Percentiles rank a stretch among this genome's conserved stretches.
Evolutionary conservation across 2,797 vertebrate genomes (phyloP).

Genomic region (Brotula barbata): DNA sequence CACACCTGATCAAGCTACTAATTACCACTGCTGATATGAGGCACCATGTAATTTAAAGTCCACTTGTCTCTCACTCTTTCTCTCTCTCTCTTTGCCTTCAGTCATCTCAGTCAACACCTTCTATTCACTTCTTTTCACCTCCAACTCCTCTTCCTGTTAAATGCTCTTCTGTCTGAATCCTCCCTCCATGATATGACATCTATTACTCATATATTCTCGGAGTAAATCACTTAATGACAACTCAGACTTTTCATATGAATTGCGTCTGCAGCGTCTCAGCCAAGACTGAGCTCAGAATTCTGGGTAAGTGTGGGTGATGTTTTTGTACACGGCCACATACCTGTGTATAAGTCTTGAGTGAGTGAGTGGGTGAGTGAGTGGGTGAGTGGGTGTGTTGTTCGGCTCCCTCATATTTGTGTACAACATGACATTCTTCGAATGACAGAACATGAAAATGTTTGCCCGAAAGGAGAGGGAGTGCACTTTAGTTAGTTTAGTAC

Average conservation of each 20-base stretch:
- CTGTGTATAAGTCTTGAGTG: not conserved
- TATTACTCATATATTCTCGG: conserved; percentile 44
- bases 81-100: conserved; percentile 58
- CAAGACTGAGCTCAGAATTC: conserved; percentile 9
- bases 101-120: conserved; percentile 75
- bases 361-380: conserved; percentile 1
- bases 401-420: conserved; percentile 24
- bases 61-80: conserved; percentile 54
- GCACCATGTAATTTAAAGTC: conserved; percentile 75
- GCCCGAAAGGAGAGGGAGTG: not conserved
- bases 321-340: not conserved
- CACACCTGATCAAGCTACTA: conserved; percentile 76
- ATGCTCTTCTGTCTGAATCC: conserved; percentile 36
- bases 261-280: not conserved
- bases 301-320: conserved; percentile 22
- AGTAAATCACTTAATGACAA: conserved; percentile 51
- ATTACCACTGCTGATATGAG: conserved; percentile 73
- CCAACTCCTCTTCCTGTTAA: conserved; percentile 51
- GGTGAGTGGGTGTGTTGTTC: conserved; percentile 7
- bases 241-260: conserved; percentile 27
- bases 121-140: conserved; percentile 54
- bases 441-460: conserved; percentile 6
- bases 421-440: conserved; percentile 40
- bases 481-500: conserved; percentile 1
- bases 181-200: conserved; percentile 28